Base-by-base conservation (phyloP, 2,888 invertebrate species). In the Capitulum mitella region DNA sequence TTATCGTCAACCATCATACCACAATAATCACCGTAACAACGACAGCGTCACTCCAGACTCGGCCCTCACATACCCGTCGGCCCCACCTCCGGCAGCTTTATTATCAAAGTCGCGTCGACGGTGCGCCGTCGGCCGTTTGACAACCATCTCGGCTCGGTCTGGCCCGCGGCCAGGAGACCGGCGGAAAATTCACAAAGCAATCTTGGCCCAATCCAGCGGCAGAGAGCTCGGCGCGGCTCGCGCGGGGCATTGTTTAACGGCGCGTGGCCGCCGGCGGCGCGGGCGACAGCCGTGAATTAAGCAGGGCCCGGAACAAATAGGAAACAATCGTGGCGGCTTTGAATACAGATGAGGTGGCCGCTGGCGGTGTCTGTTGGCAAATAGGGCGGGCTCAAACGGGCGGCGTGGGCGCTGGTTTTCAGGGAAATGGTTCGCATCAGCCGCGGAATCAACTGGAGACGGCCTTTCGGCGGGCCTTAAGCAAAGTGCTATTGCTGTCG, bases 291-390 rank as follows among this genome's bases (percentile, higher is more conserved):
- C 29, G 64, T 34, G 34, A 19, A 34, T 64, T 64, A 64, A 64
- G 34, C 64, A 32, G 64, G 16, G 12, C 64, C 29, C 34, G 12
- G 16, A 64, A 64, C 64, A 34, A 29, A 64, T 64, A 64, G 64
- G 16, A 64, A 64, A 64, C 64, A 64, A 64, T 64, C 64, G 64
- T 14, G 16, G 34, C 64, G 34, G 64, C 64, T 64, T 64, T 64
- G 64, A 64, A 64, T 64, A 64, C 64, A 64, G 64, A 64, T 64
- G 64, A 64, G 64, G 16, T 19, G 64, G 34, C 64, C 64, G 64
- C 34, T 12, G 64, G 64, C 64, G 64, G 29, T 29, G 19, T 16
- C 34, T 34, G 64, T 34, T 64, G 64, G n/a, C 16, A 64, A 64
- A 64, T 64, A 34, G 34, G 64, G n/a, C 58, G 29, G 29, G 6